A percentile compares a stretch with the other conserved stretches of the same genome.
Evolutionary conservation across 1,140 invertebrate genomes (phyloP).

Genomic region (Hyposmocoma kahamanoa): DNA sequence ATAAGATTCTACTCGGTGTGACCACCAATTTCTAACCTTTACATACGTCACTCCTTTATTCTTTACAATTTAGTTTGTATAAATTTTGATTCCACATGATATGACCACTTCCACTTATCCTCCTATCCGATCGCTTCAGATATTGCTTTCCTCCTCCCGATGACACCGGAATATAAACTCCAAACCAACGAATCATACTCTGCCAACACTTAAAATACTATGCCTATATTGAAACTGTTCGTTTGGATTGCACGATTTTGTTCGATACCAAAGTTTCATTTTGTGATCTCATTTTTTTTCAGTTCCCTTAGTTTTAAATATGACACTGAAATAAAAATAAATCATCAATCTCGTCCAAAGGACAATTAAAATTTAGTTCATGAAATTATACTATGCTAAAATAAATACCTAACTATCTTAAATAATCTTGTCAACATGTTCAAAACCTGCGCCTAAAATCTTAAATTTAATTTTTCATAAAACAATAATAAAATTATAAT

Average conservation of each 20-base stretch:
- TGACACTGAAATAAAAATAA: constrained; percentile 48
- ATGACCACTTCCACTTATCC: constrained; percentile 58
- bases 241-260: constrained; percentile 41
- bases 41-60: constrained; percentile 49
- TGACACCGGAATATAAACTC: constrained; percentile 16
- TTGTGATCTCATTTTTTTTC: constrained; percentile 8
- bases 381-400: constrained; percentile 70
- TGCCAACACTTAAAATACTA: constrained; percentile 26
- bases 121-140: constrained; percentile 45
- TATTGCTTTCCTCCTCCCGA: constrained; percentile 48
- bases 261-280: constrained; percentile 23
- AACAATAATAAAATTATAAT: constrained; percentile 74
- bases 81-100: constrained; percentile 62
- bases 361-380: constrained; percentile 50
- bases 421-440: constrained; percentile 70
- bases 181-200: constrained; percentile 25
- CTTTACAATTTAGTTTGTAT: constrained; percentile 49
- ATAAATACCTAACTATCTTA: constrained; percentile 74
- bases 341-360: constrained; percentile 36
- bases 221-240: constrained; percentile 23
- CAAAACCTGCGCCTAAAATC: constrained; percentile 67
- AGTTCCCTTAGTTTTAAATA: constrained; percentile 33
- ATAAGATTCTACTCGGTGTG: constrained; percentile 49
- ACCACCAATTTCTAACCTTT: constrained; percentile 48
- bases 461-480: constrained; percentile 65